Percentiles rank a stretch among this genome's conserved stretches.
Evolutionary conservation across 2,888 invertebrate species (phyloP).

Genomic region (Chrysomela aeneicollis): DNA sequence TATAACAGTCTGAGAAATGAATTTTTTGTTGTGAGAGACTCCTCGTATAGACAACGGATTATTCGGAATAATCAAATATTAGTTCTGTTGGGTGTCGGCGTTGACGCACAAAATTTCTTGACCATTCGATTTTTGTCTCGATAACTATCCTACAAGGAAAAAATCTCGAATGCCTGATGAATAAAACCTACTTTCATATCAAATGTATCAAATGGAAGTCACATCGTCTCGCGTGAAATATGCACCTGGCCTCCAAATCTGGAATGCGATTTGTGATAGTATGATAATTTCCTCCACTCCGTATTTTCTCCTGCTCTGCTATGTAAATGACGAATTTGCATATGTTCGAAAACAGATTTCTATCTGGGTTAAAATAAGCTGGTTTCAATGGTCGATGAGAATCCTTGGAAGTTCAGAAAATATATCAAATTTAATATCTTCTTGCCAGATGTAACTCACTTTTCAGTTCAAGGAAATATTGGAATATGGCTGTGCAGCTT

Average conservation of each 20-base stretch:
- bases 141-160: not conserved
- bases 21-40: too few species aligned
- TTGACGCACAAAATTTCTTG: not conserved
- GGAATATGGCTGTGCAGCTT: too few species aligned
- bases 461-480: not conserved
- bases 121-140: not conserved
- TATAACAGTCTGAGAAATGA: too few species aligned
- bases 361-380: not conserved
- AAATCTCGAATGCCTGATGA: slow-evolving; percentile 1
- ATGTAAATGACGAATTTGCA: not conserved
- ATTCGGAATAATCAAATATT: too few species aligned
- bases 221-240: slow-evolving; percentile 8
- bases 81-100: too few species aligned
- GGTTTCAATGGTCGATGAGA: not conserved
- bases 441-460: not conserved
- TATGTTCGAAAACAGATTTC: not conserved
- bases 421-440: not conserved
- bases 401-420: not conserved
- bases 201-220: slow-evolving; percentile 12
- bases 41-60: too few species aligned
- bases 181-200: slow-evolving; percentile 5
- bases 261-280: slow-evolving; percentile 10
- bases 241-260: slow-evolving; percentile 7
- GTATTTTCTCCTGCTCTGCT: not conserved
- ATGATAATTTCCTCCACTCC: slow-evolving; percentile 6